Percentiles rank a stretch among this genome's conserved stretches.
phyloP scores from a whole-genome alignment of 2,113 vertebrate species.

The Hylia prasina region DNA sequence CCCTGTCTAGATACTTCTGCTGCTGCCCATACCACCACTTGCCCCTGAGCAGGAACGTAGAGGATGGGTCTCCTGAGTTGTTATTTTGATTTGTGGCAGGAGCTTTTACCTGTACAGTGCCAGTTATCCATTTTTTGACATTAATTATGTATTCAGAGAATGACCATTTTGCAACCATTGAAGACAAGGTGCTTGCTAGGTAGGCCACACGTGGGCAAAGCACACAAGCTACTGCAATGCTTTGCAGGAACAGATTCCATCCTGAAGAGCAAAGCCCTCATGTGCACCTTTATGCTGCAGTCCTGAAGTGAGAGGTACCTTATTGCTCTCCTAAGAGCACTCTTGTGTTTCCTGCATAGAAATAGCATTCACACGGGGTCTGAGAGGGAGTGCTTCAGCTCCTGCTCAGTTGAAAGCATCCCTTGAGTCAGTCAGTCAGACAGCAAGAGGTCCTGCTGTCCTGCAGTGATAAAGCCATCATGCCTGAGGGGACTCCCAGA shows the following conservation, averaged over 20 bases:
- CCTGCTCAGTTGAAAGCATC: neutral
- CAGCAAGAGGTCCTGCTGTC: neutral
- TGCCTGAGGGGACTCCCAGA: rapidly evolving
- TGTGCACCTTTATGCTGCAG: rapidly evolving
- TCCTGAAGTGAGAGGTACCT: neutral
- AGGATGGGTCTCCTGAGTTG: neutral
- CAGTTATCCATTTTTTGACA: neutral
- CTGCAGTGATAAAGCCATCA: neutral
- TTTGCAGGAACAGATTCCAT: neutral
- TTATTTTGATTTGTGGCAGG: neutral
- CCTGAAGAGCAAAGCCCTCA: neutral
- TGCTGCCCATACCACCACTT: neutral
- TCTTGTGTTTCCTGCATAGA: neutral
- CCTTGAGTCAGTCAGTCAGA: neutral
- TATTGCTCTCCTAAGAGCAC: neutral
- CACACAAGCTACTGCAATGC: neutral
- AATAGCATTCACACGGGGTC: neutral
- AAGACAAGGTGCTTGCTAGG: neutral
- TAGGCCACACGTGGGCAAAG: neutral
- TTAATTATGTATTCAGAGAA: neutral
- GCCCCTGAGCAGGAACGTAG: neutral
- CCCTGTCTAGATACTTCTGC: neutral
- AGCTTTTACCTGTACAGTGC: neutral
- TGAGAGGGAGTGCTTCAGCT: neutral
- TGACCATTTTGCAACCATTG: neutral